Percentiles rank a stretch among this genome's conserved stretches.
Conservation (phyloP, 2,888 invertebrate species). For the Serrognathus titanus region DNA sequence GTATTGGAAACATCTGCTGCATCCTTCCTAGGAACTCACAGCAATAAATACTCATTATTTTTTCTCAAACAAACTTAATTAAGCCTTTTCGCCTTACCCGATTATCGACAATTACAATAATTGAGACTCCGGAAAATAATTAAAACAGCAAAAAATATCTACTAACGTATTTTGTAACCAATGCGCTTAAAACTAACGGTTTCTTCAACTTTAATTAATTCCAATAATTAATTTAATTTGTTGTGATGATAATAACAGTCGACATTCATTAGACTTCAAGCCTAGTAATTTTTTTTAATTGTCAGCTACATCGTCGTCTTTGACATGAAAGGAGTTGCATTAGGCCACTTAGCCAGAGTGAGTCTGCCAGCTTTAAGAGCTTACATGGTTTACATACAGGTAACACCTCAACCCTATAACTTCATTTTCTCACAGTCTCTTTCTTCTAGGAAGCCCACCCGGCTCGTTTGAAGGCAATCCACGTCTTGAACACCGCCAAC, state of each 20-base stretch:
- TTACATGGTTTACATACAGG: slow-evolving; percentile 67
- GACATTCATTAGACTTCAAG: no score
- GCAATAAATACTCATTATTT: no score
- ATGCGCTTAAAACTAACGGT: no score
- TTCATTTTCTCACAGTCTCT: slow-evolving; percentile 3
- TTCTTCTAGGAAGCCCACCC: slow-evolving; percentile 62
- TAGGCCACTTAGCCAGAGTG: slow-evolving; percentile 64
- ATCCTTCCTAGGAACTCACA: neutral
- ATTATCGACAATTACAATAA: no score
- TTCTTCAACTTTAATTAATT: no score
- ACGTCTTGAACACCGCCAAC: slow-evolving; percentile 63
- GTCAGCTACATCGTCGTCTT: slow-evolving; percentile 63
- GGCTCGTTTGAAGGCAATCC: slow-evolving; percentile 62
- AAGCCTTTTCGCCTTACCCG: no score
- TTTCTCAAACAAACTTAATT: no score
- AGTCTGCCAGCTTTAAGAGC: slow-evolving; percentile 60
- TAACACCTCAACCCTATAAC: slow-evolving; percentile 34
- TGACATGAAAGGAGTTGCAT: slow-evolving; percentile 64
- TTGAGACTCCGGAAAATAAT: no score
- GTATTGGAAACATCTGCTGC: neutral
- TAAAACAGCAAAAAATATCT: no score
- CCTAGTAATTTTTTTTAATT: slow-evolving; percentile 21
- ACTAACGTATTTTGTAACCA: no score
- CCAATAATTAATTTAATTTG: no score
- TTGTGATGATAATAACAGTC: no score